A percentile compares a stretch with the other conserved stretches of the same genome.
phyloP scores from a whole-genome alignment of 2,888 invertebrate species.

The Oscheius sp. region DNA sequence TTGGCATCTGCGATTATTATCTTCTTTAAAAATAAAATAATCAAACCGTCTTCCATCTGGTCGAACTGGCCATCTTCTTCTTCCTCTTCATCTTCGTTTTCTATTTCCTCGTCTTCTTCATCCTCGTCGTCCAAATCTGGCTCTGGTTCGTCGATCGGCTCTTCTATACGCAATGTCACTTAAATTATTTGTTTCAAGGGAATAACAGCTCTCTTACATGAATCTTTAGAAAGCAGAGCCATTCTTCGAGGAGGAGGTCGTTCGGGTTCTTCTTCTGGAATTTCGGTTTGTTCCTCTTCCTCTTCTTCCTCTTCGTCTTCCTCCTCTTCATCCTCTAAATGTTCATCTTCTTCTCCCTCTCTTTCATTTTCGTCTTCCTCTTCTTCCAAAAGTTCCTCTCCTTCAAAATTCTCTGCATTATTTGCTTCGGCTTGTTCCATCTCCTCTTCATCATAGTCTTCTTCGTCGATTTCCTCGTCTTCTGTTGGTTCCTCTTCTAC shows the following conservation, averaged over 20 bases:
- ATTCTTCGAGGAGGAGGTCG: too few species aligned
- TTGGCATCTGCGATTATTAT: not conserved
- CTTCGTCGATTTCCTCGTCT: not conserved
- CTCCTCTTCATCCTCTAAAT: not conserved
- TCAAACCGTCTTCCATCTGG: constrained; percentile 12
- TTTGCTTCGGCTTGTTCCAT: too few species aligned
- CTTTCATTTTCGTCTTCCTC: not conserved
- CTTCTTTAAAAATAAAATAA: not conserved
- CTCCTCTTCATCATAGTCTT: not conserved
- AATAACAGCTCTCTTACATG: too few species aligned
- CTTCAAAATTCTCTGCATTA: too few species aligned
- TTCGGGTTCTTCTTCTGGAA: not conserved
- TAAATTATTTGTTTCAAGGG: too few species aligned
- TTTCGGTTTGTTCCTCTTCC: not conserved
- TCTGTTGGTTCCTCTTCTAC: too few species aligned
- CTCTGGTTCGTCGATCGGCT: not conserved
- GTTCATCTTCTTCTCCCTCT: not conserved
- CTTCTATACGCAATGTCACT: not conserved
- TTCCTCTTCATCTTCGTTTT: not conserved
- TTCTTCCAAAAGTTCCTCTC: not conserved
- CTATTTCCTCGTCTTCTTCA: not conserved
- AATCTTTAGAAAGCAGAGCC: too few species aligned
- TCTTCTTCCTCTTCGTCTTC: constrained; percentile 1
- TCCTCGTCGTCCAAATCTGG: too few species aligned
- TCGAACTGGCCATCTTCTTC: constrained; percentile 11